Conservation (phyloP, 2,113 vertebrate genomes). For the Girardinichthys multiradiatus region DNA sequence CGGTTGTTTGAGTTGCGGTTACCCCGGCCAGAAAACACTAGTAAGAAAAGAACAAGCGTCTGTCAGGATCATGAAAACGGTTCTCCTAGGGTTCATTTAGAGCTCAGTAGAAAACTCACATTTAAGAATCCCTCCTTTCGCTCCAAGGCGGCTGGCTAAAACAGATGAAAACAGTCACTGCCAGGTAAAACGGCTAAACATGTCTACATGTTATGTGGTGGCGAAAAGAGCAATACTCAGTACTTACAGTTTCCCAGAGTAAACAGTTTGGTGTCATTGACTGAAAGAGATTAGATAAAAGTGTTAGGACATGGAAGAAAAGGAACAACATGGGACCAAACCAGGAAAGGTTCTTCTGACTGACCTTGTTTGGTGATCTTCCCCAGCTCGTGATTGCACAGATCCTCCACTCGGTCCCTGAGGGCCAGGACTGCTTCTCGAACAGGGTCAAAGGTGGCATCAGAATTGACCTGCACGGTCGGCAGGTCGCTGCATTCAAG, state of each 20-base stretch:
- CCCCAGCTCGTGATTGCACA: constrained; percentile 79
- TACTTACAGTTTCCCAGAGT: constrained; percentile 70
- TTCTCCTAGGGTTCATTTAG: not conserved
- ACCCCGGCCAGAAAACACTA: constrained; percentile 73
- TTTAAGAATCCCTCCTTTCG: constrained; percentile 69
- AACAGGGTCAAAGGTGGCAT: constrained; percentile 72
- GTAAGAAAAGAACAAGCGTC: not conserved
- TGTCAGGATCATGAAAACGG: not conserved
- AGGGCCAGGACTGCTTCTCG: constrained; percentile 66
- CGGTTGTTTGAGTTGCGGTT: constrained; percentile 57
- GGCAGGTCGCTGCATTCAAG: constrained; percentile 69
- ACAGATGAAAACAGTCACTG: not conserved
- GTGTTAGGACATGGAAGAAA: not conserved
- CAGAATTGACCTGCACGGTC: constrained; percentile 59
- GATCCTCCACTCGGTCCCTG: constrained; percentile 72
- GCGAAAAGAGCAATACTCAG: not conserved
- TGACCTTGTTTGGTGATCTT: constrained; percentile 79
- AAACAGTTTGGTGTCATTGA: constrained; percentile 70
- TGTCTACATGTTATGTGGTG: not conserved
- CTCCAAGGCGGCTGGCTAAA: constrained; percentile 41
- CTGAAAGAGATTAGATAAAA: constrained; percentile 59
- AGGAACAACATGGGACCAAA: not conserved
- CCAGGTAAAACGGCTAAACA: not conserved
- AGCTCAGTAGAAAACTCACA: constrained; percentile 55
- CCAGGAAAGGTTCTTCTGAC: not conserved